phyloP scores from a whole-genome alignment of 1,140 invertebrate genomes.

The Calephelis virginiensis region DNA sequence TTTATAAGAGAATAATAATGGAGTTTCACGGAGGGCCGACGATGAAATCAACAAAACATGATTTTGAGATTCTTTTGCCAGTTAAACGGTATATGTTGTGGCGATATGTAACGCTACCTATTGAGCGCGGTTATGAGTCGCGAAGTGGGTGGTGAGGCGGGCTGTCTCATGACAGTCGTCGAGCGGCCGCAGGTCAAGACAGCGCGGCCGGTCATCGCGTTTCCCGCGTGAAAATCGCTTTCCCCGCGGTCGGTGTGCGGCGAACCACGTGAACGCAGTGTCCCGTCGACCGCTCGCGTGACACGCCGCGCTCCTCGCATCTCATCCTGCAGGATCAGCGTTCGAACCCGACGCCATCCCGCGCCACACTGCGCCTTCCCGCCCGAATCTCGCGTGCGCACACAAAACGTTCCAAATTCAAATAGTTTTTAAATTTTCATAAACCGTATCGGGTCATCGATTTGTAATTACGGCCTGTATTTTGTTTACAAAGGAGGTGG shows the following conservation, averaged over 20 bases:
- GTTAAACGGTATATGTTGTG: constrained; percentile 19
- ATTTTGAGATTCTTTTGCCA: constrained; percentile 27
- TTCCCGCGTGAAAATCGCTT: constrained; percentile 76
- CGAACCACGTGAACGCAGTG: constrained; percentile 71
- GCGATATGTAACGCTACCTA: constrained; percentile 34
- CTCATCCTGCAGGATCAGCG: constrained; percentile 48
- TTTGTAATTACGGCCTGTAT: constrained; percentile 56
- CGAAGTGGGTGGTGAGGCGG: constrained; percentile 40
- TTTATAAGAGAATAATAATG: too few species aligned
- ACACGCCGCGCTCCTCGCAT: constrained; percentile 62
- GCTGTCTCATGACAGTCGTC: constrained; percentile 28
- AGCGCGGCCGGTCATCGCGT: constrained; percentile 68
- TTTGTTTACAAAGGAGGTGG: constrained; percentile 44
- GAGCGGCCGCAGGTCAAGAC: constrained; percentile 57
- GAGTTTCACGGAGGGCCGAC: too few species aligned
- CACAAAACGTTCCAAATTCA: constrained; percentile 39
- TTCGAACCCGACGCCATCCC: constrained; percentile 55
- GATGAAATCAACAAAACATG: too few species aligned
- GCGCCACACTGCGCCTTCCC: constrained; percentile 48
- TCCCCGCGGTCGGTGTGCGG: constrained; percentile 63
- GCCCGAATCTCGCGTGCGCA: constrained; percentile 42
- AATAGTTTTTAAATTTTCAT: constrained; percentile 52
- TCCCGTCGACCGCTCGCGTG: constrained; percentile 72
- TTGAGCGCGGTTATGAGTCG: constrained; percentile 35
- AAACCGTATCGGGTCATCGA: constrained; percentile 53